Evolutionary conservation across 2,888 invertebrate species (phyloP).

Genomic region (Xestia xanthographa): DNA sequence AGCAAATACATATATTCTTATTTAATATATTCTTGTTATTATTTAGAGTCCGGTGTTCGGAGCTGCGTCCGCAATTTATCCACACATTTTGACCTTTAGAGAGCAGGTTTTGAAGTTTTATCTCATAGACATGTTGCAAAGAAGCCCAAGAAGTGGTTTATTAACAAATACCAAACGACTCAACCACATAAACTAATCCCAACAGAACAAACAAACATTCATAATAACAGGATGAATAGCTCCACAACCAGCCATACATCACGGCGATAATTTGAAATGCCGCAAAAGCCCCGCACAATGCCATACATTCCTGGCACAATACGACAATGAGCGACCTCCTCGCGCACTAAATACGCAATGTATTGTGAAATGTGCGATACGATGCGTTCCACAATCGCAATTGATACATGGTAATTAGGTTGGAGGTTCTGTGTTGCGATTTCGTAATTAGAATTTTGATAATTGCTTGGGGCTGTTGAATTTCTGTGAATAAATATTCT

Average conservation of each 20-base stretch:
- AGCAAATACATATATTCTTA: neutral
- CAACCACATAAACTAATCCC: constrained; percentile 18
- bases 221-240: constrained; percentile 53
- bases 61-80: neutral
- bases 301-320: constrained; percentile 62
- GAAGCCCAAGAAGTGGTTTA: neutral
- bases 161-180: constrained; percentile 5
- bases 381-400: constrained; percentile 53
- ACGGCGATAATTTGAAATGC: constrained; percentile 66
- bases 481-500: neutral
- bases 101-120: neutral
- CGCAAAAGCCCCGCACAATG: constrained; percentile 63
- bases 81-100: neutral
- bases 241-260: constrained; percentile 58
- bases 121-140: neutral
- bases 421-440: constrained; percentile 39
- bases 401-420: constrained; percentile 63
- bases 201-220: constrained; percentile 45
- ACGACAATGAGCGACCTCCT: constrained; percentile 63
- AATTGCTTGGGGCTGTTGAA: neutral
- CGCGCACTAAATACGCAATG: constrained; percentile 63
- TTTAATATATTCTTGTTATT: neutral
- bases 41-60: neutral
- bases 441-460: constrained; percentile 30
- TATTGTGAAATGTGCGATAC: constrained; percentile 55